phyloP scores from a whole-genome alignment of 1,140 invertebrate species.

The Nymphalis io region DNA sequence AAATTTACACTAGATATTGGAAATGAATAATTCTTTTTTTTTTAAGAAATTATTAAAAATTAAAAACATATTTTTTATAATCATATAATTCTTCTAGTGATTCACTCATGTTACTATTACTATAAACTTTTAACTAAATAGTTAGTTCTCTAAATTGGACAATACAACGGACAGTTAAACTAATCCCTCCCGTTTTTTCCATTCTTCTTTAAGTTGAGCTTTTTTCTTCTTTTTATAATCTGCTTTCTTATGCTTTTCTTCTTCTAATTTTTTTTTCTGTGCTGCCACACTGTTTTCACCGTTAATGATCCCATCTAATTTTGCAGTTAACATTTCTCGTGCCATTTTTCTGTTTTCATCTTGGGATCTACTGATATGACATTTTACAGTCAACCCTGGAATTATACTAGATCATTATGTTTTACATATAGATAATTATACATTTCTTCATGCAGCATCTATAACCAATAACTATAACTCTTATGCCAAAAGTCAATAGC shows the following conservation, averaged over 20 bases:
- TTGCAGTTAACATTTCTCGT: conserved; percentile 84
- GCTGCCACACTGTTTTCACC: conserved; percentile 64
- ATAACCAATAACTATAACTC: too few species aligned
- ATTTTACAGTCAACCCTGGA: conserved; percentile 88
- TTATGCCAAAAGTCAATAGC: too few species aligned
- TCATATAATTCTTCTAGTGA: too few species aligned
- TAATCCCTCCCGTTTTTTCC: conserved; percentile 79
- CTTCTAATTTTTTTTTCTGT: conserved; percentile 83
- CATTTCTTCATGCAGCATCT: too few species aligned
- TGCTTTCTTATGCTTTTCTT: conserved; percentile 73
- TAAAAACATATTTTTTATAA: too few species aligned
- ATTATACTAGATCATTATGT: conserved; percentile 1
- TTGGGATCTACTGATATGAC: conserved; percentile 88
- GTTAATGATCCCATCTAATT: conserved; percentile 85
- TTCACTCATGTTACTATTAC: too few species aligned
- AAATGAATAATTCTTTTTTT: too few species aligned
- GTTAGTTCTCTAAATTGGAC: too few species aligned
- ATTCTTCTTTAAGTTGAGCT: conserved; percentile 79
- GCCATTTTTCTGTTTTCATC: conserved; percentile 88
- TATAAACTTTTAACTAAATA: too few species aligned
- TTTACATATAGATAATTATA: too few species aligned
- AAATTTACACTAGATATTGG: too few species aligned
- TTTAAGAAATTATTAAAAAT: too few species aligned
- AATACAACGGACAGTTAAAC: neutral
- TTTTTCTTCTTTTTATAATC: conserved; percentile 81